A percentile compares a stretch with the other conserved stretches of the same genome.
phyloP scores from a whole-genome alignment of 2,113 vertebrate genomes.

The Aldabrachelys gigantea region DNA sequence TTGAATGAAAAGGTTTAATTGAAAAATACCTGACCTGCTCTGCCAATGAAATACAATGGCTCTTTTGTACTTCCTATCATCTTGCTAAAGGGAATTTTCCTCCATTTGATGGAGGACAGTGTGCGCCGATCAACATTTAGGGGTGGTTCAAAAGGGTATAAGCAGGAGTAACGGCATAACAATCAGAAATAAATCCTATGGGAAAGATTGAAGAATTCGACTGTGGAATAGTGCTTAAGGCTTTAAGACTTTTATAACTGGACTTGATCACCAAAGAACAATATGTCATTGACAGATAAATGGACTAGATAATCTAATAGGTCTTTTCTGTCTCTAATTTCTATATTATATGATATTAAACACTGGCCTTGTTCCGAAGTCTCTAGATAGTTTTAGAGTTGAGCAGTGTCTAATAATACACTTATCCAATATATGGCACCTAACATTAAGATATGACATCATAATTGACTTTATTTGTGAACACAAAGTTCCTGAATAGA shows the following conservation, averaged over 20 bases:
- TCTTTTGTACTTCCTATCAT: too few species aligned
- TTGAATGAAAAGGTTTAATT: neutral
- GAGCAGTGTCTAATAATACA: neutral
- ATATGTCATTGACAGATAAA: neutral
- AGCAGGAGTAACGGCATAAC: neutral
- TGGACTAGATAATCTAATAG: neutral
- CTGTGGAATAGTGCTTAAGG: neutral
- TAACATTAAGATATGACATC: neutral
- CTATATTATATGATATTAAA: neutral
- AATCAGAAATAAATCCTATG: neutral
- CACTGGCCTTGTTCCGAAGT: neutral
- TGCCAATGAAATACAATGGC: too few species aligned
- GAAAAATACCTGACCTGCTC: neutral
- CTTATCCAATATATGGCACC: neutral
- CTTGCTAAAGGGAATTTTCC: too few species aligned
- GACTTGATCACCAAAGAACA: neutral
- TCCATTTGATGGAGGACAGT: too few species aligned
- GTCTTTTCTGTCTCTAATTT: neutral
- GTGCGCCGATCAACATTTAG: too few species aligned
- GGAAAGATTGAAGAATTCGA: neutral
- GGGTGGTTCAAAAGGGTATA: neutral
- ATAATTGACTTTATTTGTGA: neutral
- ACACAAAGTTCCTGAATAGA: neutral
- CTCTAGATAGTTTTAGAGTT: neutral
- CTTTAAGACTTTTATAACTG: neutral